Conservation (phyloP, 2,797 vertebrate genomes). For the Pteropus rufus region DNA sequence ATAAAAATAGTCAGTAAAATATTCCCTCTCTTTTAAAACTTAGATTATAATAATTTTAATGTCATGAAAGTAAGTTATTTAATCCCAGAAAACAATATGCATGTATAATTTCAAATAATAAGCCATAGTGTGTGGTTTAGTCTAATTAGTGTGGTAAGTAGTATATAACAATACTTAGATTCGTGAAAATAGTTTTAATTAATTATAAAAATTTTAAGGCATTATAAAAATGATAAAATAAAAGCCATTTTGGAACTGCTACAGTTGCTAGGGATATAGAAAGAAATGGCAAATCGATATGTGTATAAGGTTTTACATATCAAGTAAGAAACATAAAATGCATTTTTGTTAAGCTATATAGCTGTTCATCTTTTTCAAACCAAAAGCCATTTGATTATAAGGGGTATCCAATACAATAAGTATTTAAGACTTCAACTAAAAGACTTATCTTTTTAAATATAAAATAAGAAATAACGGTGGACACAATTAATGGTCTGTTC, state of each 20-base stretch:
- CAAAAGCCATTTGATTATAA: neutral
- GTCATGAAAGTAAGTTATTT: constrained; percentile 23
- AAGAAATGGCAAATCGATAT: neutral
- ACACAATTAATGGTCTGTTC: neutral
- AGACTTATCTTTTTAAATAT: neutral
- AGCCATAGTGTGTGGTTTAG: neutral
- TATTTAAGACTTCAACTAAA: neutral
- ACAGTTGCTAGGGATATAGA: neutral
- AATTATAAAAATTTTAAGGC: constrained; percentile 9
- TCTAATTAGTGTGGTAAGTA: constrained; percentile 7
- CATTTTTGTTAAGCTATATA: neutral
- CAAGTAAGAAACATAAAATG: neutral
- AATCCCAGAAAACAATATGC: constrained; percentile 3
- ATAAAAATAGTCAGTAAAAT: constrained; percentile 39
- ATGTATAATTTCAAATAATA: constrained; percentile 49
- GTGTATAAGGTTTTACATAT: neutral
- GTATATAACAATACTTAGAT: neutral
- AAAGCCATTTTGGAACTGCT: neutral
- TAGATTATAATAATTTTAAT: constrained; percentile 36
- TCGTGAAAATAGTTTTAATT: constrained; percentile 41
- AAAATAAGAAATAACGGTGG: neutral
- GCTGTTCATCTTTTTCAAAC: neutral
- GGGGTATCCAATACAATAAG: neutral
- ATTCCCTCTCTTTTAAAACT: constrained; percentile 6
- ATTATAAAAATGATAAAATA: constrained; percentile 37